Percentiles rank a stretch among this genome's conserved stretches.
Conservation (phyloP, 2,113 vertebrate species). For the Probosciger aterrimus region DNA sequence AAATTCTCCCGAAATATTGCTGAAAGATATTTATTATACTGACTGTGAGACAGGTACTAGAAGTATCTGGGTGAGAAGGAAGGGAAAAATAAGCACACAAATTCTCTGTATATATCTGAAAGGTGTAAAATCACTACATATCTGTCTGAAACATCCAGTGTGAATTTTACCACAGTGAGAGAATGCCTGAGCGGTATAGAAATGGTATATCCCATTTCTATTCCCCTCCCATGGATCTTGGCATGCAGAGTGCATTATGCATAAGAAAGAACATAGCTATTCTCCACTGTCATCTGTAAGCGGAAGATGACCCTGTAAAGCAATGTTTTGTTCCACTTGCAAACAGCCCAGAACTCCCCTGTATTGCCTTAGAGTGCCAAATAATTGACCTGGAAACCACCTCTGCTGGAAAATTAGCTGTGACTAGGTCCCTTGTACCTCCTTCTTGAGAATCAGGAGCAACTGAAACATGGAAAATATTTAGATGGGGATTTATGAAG, state of each 20-base stretch:
- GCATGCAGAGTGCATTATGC: not conserved
- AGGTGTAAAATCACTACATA: not conserved
- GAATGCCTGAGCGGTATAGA: not conserved
- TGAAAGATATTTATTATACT: not conserved
- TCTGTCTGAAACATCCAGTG: not conserved
- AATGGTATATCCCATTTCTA: not conserved
- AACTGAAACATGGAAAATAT: not conserved
- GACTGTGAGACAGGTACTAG: not conserved
- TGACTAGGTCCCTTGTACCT: not conserved
- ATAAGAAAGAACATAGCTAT: not conserved
- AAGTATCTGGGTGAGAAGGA: not conserved
- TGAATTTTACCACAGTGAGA: not conserved
- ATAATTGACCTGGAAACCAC: conserved; percentile 44
- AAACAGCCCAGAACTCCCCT: not conserved
- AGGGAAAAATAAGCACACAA: not conserved
- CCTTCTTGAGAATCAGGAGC: not conserved
- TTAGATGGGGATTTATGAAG: not conserved
- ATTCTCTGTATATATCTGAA: not conserved
- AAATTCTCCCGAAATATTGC: not conserved
- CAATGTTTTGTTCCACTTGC: not conserved
- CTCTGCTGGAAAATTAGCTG: conserved; percentile 32
- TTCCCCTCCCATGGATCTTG: not conserved
- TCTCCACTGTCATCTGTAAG: not conserved
- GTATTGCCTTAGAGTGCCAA: conserved; percentile 1
- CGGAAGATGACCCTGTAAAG: not conserved